Evolutionary conservation across 2,888 invertebrate genomes (phyloP).

Genomic region (Nasonia oneida): DNA sequence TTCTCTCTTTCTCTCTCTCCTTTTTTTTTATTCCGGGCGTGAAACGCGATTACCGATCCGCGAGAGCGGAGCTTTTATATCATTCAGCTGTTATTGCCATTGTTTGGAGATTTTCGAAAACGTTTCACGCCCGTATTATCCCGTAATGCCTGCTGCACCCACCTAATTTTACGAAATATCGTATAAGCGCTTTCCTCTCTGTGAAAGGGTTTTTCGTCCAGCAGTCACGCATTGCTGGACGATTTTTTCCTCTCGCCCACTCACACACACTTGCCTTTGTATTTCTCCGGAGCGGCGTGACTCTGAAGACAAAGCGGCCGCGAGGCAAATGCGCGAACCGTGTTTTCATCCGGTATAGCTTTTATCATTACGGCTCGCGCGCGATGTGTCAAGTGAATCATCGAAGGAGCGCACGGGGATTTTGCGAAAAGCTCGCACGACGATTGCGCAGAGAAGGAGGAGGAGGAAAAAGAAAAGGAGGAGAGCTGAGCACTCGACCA

Average conservation of each 20-base stretch:
- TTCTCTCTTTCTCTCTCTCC: too few relatives aligned
- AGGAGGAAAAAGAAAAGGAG: background rate
- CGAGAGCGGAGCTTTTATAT: background rate
- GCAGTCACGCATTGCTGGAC: background rate
- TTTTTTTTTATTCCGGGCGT: background rate
- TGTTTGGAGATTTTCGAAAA: conserved; percentile 12
- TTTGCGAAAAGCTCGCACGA: background rate
- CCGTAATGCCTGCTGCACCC: background rate
- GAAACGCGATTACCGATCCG: conserved; percentile 49
- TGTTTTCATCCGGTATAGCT: conserved; percentile 32
- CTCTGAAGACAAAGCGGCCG: conserved; percentile 36
- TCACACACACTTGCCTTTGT: conserved; percentile 1
- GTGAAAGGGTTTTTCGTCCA: background rate
- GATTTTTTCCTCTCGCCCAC: conserved; percentile 21
- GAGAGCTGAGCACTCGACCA: conserved; percentile 62
- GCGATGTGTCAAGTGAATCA: background rate
- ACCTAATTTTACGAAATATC: background rate
- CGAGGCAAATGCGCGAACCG: conserved; percentile 45
- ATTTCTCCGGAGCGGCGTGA: conserved; percentile 1
- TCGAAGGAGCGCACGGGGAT: background rate
- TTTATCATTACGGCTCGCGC: background rate
- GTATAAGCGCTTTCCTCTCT: background rate
- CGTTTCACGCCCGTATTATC: background rate
- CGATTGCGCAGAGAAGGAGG: background rate
- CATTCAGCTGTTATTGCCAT: background rate